Evolutionary conservation across 2,113 vertebrate species (phyloP), one percentile per base, ranked within the genome.

Genomic region (Phoxinus phoxinus): DNA sequence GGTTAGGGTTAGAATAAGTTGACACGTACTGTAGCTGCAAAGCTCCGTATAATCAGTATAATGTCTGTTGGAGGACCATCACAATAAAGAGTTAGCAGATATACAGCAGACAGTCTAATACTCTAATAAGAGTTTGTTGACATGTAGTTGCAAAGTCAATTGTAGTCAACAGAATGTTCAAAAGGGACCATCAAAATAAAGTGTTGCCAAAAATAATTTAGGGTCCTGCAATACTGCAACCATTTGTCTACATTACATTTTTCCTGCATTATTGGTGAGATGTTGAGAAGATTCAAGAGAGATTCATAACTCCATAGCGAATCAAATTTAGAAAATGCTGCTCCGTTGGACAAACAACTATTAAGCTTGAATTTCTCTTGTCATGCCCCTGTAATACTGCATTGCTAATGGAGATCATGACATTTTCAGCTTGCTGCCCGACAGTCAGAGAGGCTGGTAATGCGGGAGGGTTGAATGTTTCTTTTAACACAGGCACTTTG

Each of bases 401-500:
- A 15, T 72, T 23, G 32, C 48, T 72, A 83, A 83, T 83, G 48
- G 81, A 83, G 81, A 83, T 72, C 65, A 73, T 83, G 48, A 73
- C 81, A 73, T 83, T 83, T 83, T 72, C 48, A 41, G 32, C 48
- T 72, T 56, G 32, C 67, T 41, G 51, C 81, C 19, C 13, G 48
- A 83, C 48, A 83, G 48, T 32, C 81, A 8, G 65, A 73, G 32
- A 13, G 48, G 67, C 23, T 83, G 65, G 23, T 83, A 73, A 83
- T 83, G 81, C 81, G 37, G 23, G 30, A 56, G 67, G 67, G 75
- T 78, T 79, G 84, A 79, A 78, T 71, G 84, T 78, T 79, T 79
- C 75, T 85, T 85, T 85, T 85, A 71, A 58, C 63, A 79, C 32
- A 13, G 63, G 59, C 75, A 85, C 65, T 85, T 77, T 71, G 63